Evolutionary conservation across 2,113 vertebrate genomes (phyloP).

Genomic region (Petromus typicus): DNA sequence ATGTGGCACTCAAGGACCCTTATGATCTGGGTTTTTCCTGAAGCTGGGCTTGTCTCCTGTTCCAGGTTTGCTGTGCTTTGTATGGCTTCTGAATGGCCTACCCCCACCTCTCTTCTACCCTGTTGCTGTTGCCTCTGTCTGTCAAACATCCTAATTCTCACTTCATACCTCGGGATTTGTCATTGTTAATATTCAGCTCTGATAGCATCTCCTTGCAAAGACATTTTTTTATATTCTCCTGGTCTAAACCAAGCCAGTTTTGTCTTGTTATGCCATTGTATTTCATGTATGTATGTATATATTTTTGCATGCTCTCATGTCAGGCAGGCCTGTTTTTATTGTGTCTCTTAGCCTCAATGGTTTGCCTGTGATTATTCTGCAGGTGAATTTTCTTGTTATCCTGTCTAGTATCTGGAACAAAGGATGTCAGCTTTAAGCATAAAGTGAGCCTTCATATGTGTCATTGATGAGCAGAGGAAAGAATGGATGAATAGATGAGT

Average conservation of each 20-base stretch:
- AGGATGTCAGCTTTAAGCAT: background rate
- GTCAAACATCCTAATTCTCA: background rate
- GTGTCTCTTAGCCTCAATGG: background rate
- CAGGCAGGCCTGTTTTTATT: background rate
- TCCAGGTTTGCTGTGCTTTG: fast-evolving
- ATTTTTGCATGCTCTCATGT: background rate
- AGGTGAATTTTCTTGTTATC: background rate
- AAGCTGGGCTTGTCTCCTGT: background rate
- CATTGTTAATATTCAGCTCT: background rate
- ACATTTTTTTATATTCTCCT: background rate
- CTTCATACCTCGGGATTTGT: fast-evolving
- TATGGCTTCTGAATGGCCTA: background rate
- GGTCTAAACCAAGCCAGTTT: background rate
- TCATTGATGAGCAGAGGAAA: background rate
- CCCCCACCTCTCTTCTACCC: background rate
- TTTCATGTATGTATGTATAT: background rate
- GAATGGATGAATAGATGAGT: background rate
- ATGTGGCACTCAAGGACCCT: background rate
- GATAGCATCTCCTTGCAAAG: background rate
- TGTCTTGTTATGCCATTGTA: background rate
- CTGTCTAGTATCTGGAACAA: background rate
- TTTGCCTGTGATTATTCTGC: background rate
- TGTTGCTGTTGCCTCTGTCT: background rate
- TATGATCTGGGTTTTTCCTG: background rate
- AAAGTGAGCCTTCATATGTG: background rate